Evolutionary conservation across 1,140 invertebrate genomes (phyloP), one percentile per base, ranked within the genome.

Genomic region (Anagrus nilaparvatae): DNA sequence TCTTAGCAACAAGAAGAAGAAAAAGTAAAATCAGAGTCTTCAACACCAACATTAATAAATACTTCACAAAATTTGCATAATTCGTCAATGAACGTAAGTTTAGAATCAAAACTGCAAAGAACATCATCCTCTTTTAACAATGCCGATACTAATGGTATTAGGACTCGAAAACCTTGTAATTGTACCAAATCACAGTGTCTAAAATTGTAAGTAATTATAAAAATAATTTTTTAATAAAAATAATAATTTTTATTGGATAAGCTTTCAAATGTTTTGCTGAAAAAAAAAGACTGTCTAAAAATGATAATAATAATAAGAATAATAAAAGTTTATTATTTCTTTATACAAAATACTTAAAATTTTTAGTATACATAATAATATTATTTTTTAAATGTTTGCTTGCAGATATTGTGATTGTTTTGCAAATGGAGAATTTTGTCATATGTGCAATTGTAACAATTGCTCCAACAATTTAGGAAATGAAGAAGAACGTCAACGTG

Each of bases 131-230:
- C 52, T 5, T 58, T 48, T 14, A 44, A 55, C 6, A 61, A 63
- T 31, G 53, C 73, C 16, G 77, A 79, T 52, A 67, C 77, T 3
- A 80, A 84, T 56, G 82, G 81, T 17, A 78, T 84, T 36, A 70
- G 82, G 53, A 85, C 87, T 5, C 73, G 89, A 39, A 96, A 96
- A 69, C 91, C 92, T 9, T 99, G 96, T 64, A 99, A 99, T 63
- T 99, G 96, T 69, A 98, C 92, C 25, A 98, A 97, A 70, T 98
- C 94, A 4, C 92, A 97, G 65, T 99, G 96, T 62, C 75, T 99
- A 19, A 99, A 99, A 71, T 69, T 99, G 67, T 88, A 72, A 77
- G 78, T 73, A 45, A 42, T 46, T 33, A 43, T 37, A 35, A 5
- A 25, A 31, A 29, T 39, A 10, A 25, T 10, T 32, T 18, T 19